Base-by-base conservation (phyloP, 2,113 vertebrate genomes). In the Nicator chloris region DNA sequence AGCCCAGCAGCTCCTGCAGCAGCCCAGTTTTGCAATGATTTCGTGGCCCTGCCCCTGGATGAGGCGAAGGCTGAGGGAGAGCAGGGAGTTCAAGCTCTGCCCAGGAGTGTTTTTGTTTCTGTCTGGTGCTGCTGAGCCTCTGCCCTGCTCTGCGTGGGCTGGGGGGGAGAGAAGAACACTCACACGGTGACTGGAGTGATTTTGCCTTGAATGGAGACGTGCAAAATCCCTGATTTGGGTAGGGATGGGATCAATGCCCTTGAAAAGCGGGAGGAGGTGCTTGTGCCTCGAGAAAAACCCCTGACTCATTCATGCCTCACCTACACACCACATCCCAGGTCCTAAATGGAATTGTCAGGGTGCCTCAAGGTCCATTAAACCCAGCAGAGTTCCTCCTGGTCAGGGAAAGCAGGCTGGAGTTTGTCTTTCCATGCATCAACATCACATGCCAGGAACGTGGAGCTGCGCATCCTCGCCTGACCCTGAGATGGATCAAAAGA, bases 271-370 rank as follows among this genome's bases (percentile, higher is more conserved):
- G 82, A 66, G 59, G 66, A 1, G 18, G 13, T 26, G 35, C 26
- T 22, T 31, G 63, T 14, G 66, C 47, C 30, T 70, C 0, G 19
- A 65, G 49, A 27, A n/a, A 33, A 82, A 3, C 24, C 24, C 59
- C 50, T 4, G 59, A 73, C 35, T 65, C 37, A 5, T 16, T 49
- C 37, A 1, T 5, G 26, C 71, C 15, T 27, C 40, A 13, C 68
- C 84, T 17, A 1, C 6, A 28, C 5, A 2, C 20, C 19, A 4
- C 17, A 5, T 26, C 44, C 53, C 7, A 1, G 1, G 1, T 7
- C 37, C 71, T 50, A 7, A 49, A 35, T 42, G 51, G 15, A 1
- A 27, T 49, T 70, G 35, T 53, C 5, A 1, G 45, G 72, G 4
- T 78, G 76, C 69, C 72, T 39, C 61, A 0, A 13, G 59, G 77